Base-by-base conservation (phyloP, 2,797 vertebrate genomes). In the Sitta carolinensis region DNA sequence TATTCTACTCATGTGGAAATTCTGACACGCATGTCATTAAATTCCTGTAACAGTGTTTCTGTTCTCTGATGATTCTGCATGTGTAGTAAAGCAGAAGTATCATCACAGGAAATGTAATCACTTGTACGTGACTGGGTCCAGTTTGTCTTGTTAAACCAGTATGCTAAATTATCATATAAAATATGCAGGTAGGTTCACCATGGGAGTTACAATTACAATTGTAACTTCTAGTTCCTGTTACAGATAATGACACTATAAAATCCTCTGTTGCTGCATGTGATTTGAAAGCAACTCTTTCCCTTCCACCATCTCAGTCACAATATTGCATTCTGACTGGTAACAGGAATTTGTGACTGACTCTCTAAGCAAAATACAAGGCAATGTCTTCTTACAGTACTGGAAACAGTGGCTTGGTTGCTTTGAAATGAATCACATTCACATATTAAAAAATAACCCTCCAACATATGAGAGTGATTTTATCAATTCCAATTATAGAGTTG, bases 111-210 rank as follows among this genome's bases (percentile, higher is more conserved):
- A 82, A 63, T 54, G 25, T 85, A 78, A 89, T 87, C 14, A 5
- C 16, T 73, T 11, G 1, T 62, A 18, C 63, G 55, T 74, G 42
- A 2, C 52, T 47, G 27, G 58, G 16, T 82, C 90, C 34, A 27
- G 92, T 93, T 91, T 91, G 61, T 91, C 90, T 57, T 69, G 80
- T 87, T 80, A 84, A 93, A 92, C 70, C 13, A 32, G 74, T 84
- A 58, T 69, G 70, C 29, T 76, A 30, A 75, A 55, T 42, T 72
- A 43, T 13, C 27, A 72, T 84, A 57, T 40, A 23, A 94, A 81
- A 76, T 75, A 76, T 3, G 1, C 6, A 34, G 32, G 43, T 58
- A 30, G 21, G 34, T 61, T 90, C 59, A 58, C 40, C 10, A 2
- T 78, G 69, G 13, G 86, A 72, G 30, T 83, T 91, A 43, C 20